A percentile compares a stretch with the other conserved stretches of the same genome.
phyloP scores from a whole-genome alignment of 2,797 vertebrate genomes.

The Momotus momota region DNA sequence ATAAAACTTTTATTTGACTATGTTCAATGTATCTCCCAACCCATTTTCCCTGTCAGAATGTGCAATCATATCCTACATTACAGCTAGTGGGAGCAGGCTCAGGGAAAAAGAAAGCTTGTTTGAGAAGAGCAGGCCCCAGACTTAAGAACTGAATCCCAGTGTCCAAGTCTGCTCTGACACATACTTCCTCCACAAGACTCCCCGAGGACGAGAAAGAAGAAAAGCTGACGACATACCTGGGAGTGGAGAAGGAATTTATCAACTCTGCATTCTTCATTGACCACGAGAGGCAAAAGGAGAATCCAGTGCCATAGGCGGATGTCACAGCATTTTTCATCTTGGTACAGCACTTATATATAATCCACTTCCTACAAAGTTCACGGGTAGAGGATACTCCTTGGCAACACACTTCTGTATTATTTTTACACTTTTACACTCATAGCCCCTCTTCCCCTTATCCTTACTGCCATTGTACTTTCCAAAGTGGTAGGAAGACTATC shows the following conservation, averaged over 20 bases:
- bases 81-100: not conserved
- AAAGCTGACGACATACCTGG: not conserved
- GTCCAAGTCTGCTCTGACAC: not conserved
- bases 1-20: not conserved
- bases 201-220: not conserved
- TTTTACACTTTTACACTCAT: not conserved
- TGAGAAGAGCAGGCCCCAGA: not conserved
- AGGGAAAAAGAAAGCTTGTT: not conserved
- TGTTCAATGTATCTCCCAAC: not conserved
- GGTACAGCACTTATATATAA: not conserved
- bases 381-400: not conserved
- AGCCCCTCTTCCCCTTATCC: too few relatives aligned
- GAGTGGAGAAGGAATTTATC: not conserved
- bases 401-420: not conserved
- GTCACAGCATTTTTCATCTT: not conserved
- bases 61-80: not conserved
- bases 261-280: not conserved
- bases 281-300: not conserved
- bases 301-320: fast-evolving
- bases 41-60: not conserved
- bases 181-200: not conserved
- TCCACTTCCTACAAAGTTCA: not conserved
- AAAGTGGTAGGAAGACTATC: fast-evolving
- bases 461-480: not conserved
- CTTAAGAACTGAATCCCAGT: not conserved